Evolutionary conservation across 2,888 invertebrate species (phyloP), one percentile per base, ranked within the genome.

Genomic region (Priocnemis perturbator): DNA sequence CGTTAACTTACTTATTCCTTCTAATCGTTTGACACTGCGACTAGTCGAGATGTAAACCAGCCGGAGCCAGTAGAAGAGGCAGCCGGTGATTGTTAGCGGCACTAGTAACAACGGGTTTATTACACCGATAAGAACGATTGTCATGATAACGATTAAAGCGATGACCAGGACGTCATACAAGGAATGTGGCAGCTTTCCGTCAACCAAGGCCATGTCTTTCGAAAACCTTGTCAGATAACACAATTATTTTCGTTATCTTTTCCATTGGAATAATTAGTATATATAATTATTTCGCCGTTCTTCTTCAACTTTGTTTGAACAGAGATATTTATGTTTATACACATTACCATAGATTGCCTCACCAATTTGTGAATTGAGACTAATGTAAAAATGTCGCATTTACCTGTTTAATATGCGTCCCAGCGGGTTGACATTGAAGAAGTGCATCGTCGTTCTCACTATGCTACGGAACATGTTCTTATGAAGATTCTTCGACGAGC

Each of bases 371-470:
- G n/a, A n/a, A n/a, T n/a, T n/a, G n/a, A n/a, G n/a, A n/a, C n/a
- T n/a, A n/a, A n/a, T n/a, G 7, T 7, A 50, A 14, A 11, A 37
- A 37, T 37, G 7, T 58, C n/a, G n/a, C n/a, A n/a, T 64, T 63
- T 74, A 86, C 86, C 86, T 91, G 89, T 97, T 97, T 66, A 97
- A 90, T 83, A 97, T 95, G 55, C 95, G 90, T 0, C 95, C 95
- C 0, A 94, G 93, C 0, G 97, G 95, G 90, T 97, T 97, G 3
- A 92, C 92, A 87, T 97, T 96, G 90, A 97, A 98, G 90, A 98
- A 98, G 19, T 93, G 91, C 93, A 97, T 95, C 0, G 94, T 93
- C 0, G 96, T 94, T n/a, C 94, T 91, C 1, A 95, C 93, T 50
- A 97, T 93, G 37, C 94, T 91, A 19, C 91, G 88, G 87, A 97